Evolutionary conservation across 2,797 vertebrate species (phyloP), one percentile per base, ranked within the genome.

Genomic region (Oophaga sylvatica): DNA sequence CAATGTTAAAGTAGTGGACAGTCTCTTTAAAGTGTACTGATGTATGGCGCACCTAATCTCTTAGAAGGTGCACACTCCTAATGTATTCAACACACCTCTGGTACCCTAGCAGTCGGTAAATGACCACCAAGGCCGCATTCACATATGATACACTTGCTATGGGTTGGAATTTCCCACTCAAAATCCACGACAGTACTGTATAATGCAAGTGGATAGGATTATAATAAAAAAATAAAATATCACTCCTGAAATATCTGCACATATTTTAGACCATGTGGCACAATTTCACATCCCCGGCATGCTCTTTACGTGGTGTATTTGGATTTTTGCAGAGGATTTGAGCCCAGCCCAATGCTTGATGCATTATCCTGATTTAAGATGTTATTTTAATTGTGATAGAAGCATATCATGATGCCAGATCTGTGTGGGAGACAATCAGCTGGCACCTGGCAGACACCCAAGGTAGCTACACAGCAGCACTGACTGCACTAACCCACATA

Each of bases 401-500:
- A 16, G 17, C 70, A 77, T 63, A 84, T n/a, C 53, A 65, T 86
- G 78, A 82, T 80, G 70, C 83, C 83, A 31, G 26, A 80, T 65
- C 87, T 26, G 67, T 68, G n/a, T 67, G 73, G 26, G 60, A 22
- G 11, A 11, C 16, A 16, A 77, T 85, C 83, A 85, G 73, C 83
- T 85, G 83, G 60, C 83, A 85, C 41, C 83, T 20, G 31, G 56
- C 0, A 20, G 19, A 2, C 48, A 5, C 26, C 56, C n/a, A 16
- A 20, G 0, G 26, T 19, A 29, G 65, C 56, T 29, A 53, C 31
- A 84, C 53, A 84, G 35, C 71, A 77, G n/a, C 41, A 62, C 68
- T 78, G 41, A 85, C 15, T 11, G 73, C 35, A 77, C 22, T 56
- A 71, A 6, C 70, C 60, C 29, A 60, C 31, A 75, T 10, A n/a